A percentile compares a stretch with the other conserved stretches of the same genome.
phyloP scores from a whole-genome alignment of 2,888 invertebrate species.

The Idaea straminata region DNA sequence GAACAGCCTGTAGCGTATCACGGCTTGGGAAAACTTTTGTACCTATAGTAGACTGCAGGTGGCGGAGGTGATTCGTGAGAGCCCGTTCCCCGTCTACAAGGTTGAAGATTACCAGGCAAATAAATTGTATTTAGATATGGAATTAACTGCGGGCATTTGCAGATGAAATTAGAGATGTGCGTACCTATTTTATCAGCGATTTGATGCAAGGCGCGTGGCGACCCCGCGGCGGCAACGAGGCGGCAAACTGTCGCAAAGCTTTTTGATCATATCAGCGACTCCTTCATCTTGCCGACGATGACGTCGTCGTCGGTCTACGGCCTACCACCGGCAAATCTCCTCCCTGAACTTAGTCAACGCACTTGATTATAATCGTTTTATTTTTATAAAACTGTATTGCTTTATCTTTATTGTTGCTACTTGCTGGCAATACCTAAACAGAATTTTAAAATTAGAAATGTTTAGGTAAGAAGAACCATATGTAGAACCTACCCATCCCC shows the following conservation, averaged over 20 bases:
- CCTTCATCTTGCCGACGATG: slow-evolving; percentile 65
- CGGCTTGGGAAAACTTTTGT: slow-evolving; percentile 19
- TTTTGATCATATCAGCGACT: slow-evolving; percentile 54
- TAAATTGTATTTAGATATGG: slow-evolving; percentile 20
- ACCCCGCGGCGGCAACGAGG: slow-evolving; percentile 47
- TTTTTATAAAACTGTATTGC: slow-evolving; percentile 50
- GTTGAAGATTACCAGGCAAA: slow-evolving; percentile 8
- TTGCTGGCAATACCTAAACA: slow-evolving; percentile 10
- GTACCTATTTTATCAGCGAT: slow-evolving; percentile 60
- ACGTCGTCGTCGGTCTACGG: slow-evolving; percentile 36
- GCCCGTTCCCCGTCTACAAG: neutral
- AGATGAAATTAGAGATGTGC: slow-evolving; percentile 67
- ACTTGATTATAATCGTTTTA: slow-evolving; percentile 57
- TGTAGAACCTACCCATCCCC: too few species aligned
- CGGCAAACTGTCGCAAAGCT: slow-evolving; percentile 62
- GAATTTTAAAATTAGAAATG: slow-evolving; percentile 26
- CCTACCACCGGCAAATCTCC: slow-evolving; percentile 44
- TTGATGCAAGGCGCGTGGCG: slow-evolving; percentile 67
- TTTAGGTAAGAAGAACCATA: too few species aligned
- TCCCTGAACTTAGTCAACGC: slow-evolving; percentile 48
- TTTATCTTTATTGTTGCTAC: slow-evolving; percentile 47
- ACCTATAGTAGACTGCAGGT: slow-evolving; percentile 18
- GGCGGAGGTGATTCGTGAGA: slow-evolving; percentile 21
- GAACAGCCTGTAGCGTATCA: slow-evolving; percentile 20
- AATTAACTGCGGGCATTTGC: slow-evolving; percentile 34